These are phyloP conservation scores for Cyphomyrus plagiostoma DNA, from an alignment of 2,113 vertebrate genomes.

Conservation along the genomic window DNA sequence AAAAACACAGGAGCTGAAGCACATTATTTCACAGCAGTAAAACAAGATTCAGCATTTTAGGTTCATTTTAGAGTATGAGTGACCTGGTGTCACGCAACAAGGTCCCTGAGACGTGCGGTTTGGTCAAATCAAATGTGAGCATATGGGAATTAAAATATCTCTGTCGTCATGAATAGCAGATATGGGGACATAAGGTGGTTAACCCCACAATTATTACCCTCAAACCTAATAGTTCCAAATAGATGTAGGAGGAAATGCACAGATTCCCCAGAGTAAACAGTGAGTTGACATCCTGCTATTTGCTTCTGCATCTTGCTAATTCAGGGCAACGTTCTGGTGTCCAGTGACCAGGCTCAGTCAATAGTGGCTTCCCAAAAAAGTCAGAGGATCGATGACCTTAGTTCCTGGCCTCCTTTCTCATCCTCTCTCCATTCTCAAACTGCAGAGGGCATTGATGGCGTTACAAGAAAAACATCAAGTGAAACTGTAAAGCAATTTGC, in stretches of 20 bases:
- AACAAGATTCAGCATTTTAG: neutral
- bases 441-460: neutral
- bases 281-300: neutral
- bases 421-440: neutral
- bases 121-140: neutral
- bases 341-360: neutral
- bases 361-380: neutral
- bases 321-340: conserved; percentile 1
- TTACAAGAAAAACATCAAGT: neutral
- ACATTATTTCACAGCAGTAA: neutral
- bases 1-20: neutral
- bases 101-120: neutral
- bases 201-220: neutral
- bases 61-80: neutral
- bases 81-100: neutral
- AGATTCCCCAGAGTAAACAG: conserved; percentile 3
- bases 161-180: neutral
- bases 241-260: neutral
- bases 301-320: neutral
- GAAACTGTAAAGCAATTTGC: neutral
- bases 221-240: neutral
- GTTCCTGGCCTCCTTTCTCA: neutral
- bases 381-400: conserved; percentile 18
- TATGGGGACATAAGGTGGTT: neutral
- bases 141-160: neutral